Base-by-base conservation (phyloP, 2,797 vertebrate species). In the Acestrorhynchus altus region DNA sequence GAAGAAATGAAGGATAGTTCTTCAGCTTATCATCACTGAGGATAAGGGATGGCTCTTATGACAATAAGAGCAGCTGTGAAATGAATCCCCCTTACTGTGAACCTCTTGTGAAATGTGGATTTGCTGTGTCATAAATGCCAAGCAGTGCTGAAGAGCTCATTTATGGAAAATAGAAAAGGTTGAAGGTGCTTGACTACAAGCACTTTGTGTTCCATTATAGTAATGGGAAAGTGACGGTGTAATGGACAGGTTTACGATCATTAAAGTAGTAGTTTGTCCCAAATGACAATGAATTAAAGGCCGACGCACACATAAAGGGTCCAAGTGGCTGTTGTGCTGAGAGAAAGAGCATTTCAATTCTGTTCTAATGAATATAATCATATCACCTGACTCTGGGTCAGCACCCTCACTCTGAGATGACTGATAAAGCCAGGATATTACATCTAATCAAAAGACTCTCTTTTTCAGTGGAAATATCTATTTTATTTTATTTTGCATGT, bases 1-100 rank as follows among this genome's bases (percentile, higher is more conserved):
- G 24, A 70, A 61, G 56, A 20, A 49, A 70, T 74, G 75, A 74
- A 74, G 63, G 61, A 73, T 68, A 16, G 9, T 28, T 16, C 59
- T 63, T 47, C 72, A 44, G 35, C 59, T 28, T n/a, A 39, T 61
- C 2, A 7, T 28, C 44, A 35, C 11, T 26, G 44, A 26, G 24
- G 44, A 31, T 49, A 18, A 28, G 22, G 8, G 8, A 10, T 4
- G 22, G 10, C 20, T 13, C 40, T 20, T 12, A 42, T 39, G 22
- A 24, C 39, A 18, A 24, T 61, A 22, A 47, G 44, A 13, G 47
- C 61, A 61, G 59, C 61, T 60, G 51, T 44, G 39, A 10, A 57
- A 57, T 44, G 73, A 28, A 35, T 46, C 69, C 57, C 52, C 31
- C 24, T 59, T 51, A 18, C 40, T n/a, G 10, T 22, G 70, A 71